Percentiles rank a stretch among this genome's conserved stretches.
These are phyloP conservation scores for Thysanoteuthis rhombus DNA, from an alignment of 2,888 invertebrate species.

Conservation along the genomic window DNA sequence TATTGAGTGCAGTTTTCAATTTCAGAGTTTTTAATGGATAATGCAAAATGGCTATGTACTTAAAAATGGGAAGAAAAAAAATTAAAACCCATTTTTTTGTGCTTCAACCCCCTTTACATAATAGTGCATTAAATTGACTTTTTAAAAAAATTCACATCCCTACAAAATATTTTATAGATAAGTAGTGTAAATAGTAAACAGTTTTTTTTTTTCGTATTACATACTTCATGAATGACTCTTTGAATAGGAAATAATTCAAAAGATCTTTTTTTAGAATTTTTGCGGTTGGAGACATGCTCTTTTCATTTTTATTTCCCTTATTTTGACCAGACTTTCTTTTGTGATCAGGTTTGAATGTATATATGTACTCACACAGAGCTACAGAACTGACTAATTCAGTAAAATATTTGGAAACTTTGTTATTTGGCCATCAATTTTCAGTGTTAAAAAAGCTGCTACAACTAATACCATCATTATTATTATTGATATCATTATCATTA, in stretches of 20 bases:
- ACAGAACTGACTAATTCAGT: too few relatives aligned
- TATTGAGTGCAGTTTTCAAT: neutral
- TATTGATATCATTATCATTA: too few relatives aligned
- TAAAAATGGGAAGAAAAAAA: neutral
- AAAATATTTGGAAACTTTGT: too few relatives aligned
- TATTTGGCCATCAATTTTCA: too few relatives aligned
- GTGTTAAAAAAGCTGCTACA: too few relatives aligned
- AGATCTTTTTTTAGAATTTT: too few relatives aligned
- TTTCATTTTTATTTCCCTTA: too few relatives aligned
- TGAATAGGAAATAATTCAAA: neutral
- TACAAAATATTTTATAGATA: neutral
- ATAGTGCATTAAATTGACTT: neutral
- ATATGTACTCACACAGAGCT: too few relatives aligned
- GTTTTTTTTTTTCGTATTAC: neutral
- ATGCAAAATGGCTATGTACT: neutral
- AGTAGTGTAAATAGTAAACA: slow-evolving; percentile 12
- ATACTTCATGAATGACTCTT: neutral
- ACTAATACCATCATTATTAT: too few relatives aligned
- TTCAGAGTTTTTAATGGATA: neutral
- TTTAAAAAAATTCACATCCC: neutral
- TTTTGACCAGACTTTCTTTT: too few relatives aligned
- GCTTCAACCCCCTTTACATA: neutral
- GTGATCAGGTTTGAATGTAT: too few relatives aligned
- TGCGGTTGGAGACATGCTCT: too few relatives aligned
- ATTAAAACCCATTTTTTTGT: neutral